These are phyloP conservation scores for Ditula angustiorana DNA, from an alignment of 2,888 invertebrate species.

Conservation along the genomic window DNA sequence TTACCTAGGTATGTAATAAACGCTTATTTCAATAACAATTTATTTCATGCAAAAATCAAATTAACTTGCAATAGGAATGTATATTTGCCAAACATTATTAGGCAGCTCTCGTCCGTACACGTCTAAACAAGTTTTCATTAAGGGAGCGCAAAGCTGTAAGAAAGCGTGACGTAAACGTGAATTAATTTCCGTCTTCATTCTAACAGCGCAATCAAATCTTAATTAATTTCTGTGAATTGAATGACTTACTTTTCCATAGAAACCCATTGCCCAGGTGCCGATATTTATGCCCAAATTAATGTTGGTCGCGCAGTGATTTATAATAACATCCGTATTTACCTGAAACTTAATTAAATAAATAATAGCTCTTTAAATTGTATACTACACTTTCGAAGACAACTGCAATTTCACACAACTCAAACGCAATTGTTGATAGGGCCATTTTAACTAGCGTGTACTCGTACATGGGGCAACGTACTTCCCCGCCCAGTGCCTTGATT, in stretches of 20 bases:
- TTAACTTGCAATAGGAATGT: constrained; percentile 60
- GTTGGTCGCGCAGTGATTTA: constrained; percentile 80
- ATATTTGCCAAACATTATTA: constrained; percentile 77
- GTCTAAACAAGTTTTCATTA: constrained; percentile 74
- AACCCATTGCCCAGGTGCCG: constrained; percentile 68
- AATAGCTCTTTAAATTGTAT: not conserved
- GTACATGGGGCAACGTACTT: too few relatives aligned
- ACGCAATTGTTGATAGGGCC: too few relatives aligned
- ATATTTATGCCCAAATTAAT: constrained; percentile 70
- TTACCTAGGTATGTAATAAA: not conserved
- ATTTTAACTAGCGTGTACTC: too few relatives aligned
- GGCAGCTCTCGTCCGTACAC: constrained; percentile 72
- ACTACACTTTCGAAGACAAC: too few relatives aligned
- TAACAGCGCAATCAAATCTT: constrained; percentile 21
- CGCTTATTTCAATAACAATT: not conserved
- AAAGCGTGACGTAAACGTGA: constrained; percentile 29
- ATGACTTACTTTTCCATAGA: constrained; percentile 71
- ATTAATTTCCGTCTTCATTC: constrained; percentile 9
- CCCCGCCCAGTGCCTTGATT: too few relatives aligned
- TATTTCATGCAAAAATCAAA: not conserved
- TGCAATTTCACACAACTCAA: too few relatives aligned
- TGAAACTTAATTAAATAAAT: constrained; percentile 51
- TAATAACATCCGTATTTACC: constrained; percentile 74
- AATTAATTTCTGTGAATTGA: constrained; percentile 15
- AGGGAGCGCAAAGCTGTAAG: constrained; percentile 69